Evolutionary conservation across 2,113 vertebrate genomes (phyloP), one percentile per base, ranked within the genome.

Genomic region (Nematolebias whitei): DNA sequence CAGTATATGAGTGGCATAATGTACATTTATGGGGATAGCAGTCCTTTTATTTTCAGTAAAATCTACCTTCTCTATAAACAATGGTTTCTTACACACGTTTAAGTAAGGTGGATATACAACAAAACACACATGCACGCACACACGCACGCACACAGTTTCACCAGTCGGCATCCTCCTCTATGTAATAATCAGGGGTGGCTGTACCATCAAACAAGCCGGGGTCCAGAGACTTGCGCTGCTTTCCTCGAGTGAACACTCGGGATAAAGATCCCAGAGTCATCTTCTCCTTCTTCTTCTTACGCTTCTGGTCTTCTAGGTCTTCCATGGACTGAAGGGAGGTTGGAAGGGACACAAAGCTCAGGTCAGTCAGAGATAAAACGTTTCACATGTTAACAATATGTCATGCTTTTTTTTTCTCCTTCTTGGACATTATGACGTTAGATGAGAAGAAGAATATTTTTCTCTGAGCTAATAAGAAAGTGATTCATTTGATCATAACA

Each of bases 111-210:
- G 58, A 78, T 50, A 51, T 43, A 22, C 39, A 18, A 39, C 43
- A 39, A 53, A 45, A 76, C 70, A 32, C 79, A 78, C 76, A 51
- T 76, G 22, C 63, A 93, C 94, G 94, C 94, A 92, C 94, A 91
- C 95, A 90, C 53, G 10, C 70, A 32, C 78, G 73, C 82, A 60
- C 73, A 22, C 73, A 73, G 63, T 51, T 89, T 89, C 86, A 90
- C 87, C 97, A 99, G 94, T 99, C 97, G 65, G 95, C 97, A 18
- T 99, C 97, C 91, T 98, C 97, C 93, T 99, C 97, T 91, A 99
- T 98, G 93, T 99, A 99, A 94, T 99, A 98, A 93, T 98, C 96
- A 52, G 96, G 96, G 60, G 92, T 89, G 88, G 95, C 91, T 74
- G 96, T 98, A 94, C 96, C 97, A 84, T 98, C 97, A 77, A 99